These are phyloP conservation scores for Acleris laterana DNA, from an alignment of 2,888 invertebrate genomes.

Conservation along the genomic window DNA sequence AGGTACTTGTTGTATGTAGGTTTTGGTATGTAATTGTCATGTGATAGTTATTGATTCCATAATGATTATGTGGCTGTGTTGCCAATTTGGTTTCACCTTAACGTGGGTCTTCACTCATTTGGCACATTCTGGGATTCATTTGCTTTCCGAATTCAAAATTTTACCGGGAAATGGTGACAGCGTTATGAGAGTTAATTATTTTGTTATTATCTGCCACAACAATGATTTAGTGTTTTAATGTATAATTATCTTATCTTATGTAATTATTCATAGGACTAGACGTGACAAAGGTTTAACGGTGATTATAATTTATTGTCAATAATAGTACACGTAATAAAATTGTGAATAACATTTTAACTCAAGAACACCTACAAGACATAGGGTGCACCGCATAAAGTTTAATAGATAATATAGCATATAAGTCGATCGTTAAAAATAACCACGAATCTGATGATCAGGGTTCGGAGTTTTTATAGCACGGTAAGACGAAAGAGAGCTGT, in stretches of 20 bases:
- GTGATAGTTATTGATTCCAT: slow-evolving; percentile 44
- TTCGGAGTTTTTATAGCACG: too few relatives aligned
- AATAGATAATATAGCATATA: too few relatives aligned
- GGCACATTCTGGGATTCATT: not conserved
- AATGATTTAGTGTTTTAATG: not conserved
- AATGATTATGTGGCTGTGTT: slow-evolving; percentile 57
- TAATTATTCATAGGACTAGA: not conserved
- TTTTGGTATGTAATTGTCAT: slow-evolving; percentile 48
- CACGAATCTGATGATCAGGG: too few relatives aligned
- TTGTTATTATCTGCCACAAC: not conserved
- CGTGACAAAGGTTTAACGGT: slow-evolving; percentile 5
- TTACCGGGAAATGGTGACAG: not conserved
- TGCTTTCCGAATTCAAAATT: not conserved
- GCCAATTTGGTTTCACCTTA: slow-evolving; percentile 48
- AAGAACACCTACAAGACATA: too few relatives aligned
- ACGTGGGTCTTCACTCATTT: slow-evolving; percentile 80
- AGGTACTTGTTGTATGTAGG: slow-evolving; percentile 39
- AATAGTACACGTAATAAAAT: not conserved
- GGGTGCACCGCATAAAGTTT: too few relatives aligned
- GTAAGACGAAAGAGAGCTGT: too few relatives aligned
- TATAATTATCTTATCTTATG: not conserved
- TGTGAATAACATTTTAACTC: too few relatives aligned
- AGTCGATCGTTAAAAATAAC: too few relatives aligned
- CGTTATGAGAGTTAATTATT: not conserved
- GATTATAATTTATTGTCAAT: slow-evolving; percentile 1